These are phyloP conservation scores for Nylanderia fulva DNA, from an alignment of 1,140 invertebrate genomes.

Conservation along the genomic window DNA sequence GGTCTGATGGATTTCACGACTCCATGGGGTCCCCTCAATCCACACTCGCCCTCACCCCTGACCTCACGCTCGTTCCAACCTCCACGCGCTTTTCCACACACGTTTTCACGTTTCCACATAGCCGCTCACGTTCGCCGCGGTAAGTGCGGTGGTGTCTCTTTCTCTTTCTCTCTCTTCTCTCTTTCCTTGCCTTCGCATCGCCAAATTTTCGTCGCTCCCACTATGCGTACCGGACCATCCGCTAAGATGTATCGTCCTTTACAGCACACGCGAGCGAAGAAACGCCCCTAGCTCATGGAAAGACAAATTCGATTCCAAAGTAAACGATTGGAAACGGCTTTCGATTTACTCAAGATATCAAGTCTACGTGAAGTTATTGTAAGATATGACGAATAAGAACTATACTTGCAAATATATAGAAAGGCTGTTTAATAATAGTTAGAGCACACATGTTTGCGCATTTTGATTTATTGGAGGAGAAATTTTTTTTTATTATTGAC, in stretches of 20 bases:
- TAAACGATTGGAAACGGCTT: constrained; percentile 19
- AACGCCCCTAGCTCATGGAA: background rate
- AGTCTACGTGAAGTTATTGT: background rate
- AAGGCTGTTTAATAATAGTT: background rate
- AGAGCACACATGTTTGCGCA: background rate
- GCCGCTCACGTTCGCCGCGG: constrained; percentile 52
- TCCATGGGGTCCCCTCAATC: constrained; percentile 81
- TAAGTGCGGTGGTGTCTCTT: constrained; percentile 64
- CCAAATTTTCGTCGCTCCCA: constrained; percentile 45
- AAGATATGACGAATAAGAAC: background rate
- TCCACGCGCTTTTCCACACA: constrained; percentile 67
- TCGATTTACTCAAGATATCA: background rate
- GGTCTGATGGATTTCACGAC: constrained; percentile 83
- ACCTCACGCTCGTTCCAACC: constrained; percentile 67
- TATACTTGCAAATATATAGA: background rate
- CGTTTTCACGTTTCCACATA: constrained; percentile 67
- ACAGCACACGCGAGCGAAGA: background rate
- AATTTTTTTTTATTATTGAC: background rate
- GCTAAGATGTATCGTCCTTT: constrained; percentile 45
- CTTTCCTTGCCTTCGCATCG: background rate
- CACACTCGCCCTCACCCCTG: constrained; percentile 74
- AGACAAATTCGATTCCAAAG: constrained; percentile 16
- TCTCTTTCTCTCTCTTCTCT: no score
- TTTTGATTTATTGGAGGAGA: background rate
- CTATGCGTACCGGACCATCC: constrained; percentile 22